These are phyloP conservation scores for Platalea minor DNA, from an alignment of 2,797 vertebrate genomes.

Conservation along the genomic window DNA sequence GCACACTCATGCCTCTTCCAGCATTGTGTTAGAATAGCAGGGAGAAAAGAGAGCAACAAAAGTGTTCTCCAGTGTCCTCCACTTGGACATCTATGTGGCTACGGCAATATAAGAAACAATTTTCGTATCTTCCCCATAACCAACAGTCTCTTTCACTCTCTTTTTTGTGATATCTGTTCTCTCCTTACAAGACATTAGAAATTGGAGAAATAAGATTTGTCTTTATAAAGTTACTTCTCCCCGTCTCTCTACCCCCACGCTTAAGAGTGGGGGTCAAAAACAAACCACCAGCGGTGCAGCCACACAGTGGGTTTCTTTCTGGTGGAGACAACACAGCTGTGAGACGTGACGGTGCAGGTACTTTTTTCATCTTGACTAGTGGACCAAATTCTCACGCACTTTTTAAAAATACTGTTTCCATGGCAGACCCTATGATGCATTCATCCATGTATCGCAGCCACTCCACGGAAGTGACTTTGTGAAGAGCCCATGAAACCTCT, in stretches of 20 bases:
- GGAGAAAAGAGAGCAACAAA: background rate
- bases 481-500: background rate
- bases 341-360: background rate
- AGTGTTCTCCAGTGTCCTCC: background rate
- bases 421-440: background rate
- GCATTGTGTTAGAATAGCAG: accelerated
- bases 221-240: background rate
- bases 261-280: background rate
- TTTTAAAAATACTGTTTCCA: background rate
- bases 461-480: background rate
- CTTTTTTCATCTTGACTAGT: background rate
- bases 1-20: background rate
- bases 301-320: background rate
- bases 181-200: background rate
- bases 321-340: background rate
- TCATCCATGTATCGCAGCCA: background rate
- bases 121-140: background rate
- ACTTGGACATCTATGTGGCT: background rate
- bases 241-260: background rate
- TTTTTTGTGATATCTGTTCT: background rate
- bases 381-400: background rate
- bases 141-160: background rate
- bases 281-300: background rate
- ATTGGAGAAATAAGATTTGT: background rate
- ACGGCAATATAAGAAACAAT: background rate